Evolutionary conservation across 2,113 vertebrate species (phyloP), one percentile per base, ranked within the genome.

Genomic region (Pangasianodon hypophthalmus): DNA sequence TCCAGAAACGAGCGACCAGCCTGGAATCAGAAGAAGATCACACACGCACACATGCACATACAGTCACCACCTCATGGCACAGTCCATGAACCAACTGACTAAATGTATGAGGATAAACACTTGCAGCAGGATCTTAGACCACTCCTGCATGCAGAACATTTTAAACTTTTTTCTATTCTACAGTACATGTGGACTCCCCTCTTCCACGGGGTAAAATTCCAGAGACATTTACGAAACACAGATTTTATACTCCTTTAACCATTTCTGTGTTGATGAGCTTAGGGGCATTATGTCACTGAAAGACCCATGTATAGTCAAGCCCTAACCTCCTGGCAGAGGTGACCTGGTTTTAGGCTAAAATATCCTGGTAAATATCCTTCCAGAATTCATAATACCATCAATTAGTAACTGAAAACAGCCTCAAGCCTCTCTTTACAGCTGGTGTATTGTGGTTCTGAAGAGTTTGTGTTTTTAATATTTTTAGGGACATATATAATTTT

Each of bases 1-100:
- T 98, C 96, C 79, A 98, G n/a, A 75, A 96, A 91, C 2, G 94
- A 80, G 0, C 92, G 90, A 89, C 96, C 92, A 54, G 95, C 96
- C 98, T 99, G 88, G 1, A 50, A 84, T 48, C 84, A 83, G 58
- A 29, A 56, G 75, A 64, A 26, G 7, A 54, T 29, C 32, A 71
- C 6, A 82, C 14, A 80, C 29, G 46, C 67, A 75, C 29, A 88
- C 6, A 44, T 44, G 41, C 37, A 85, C 44, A 24, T 29, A 26
- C 24, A 48, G 3, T 79, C n/a, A 86, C 19, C 32, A 10, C 8
- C 24, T 54, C 26, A n/a, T 32, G 6, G 14, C 6, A 32, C 29
- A 7, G 16, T 54, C 3, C 50, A 82, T 81, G 14, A 81, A 81
- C 0, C 6, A 37, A 21, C 48, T 82, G 29, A 26, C 29, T 56